Conservation (phyloP, 2,888 invertebrate genomes). For the Dilophus febrilis region DNA sequence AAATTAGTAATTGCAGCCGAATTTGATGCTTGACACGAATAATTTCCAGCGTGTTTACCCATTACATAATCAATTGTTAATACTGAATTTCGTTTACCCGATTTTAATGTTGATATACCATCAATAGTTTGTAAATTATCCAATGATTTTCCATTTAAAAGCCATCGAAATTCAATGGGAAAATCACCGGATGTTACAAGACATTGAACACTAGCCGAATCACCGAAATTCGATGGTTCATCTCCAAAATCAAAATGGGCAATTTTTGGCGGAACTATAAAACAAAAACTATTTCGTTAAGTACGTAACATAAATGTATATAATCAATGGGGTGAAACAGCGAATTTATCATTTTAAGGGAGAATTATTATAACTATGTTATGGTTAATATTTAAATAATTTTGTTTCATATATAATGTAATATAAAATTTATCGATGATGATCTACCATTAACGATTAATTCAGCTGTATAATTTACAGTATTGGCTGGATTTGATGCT, state of each 20-base stretch:
- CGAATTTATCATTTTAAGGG: no score
- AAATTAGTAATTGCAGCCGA: constrained; percentile 48
- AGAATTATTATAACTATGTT: no score
- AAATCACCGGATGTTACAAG: constrained; percentile 44
- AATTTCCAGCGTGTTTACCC: constrained; percentile 51
- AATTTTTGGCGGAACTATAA: constrained; percentile 34
- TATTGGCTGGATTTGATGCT: constrained; percentile 45
- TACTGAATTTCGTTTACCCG: constrained; percentile 41
- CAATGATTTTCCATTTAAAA: constrained; percentile 16
- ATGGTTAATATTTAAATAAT: no score
- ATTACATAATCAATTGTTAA: constrained; percentile 43
- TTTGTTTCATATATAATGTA: no score
- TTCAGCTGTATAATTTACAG: constrained; percentile 39
- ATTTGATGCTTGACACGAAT: constrained; percentile 58
- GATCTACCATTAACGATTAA: constrained; percentile 40
- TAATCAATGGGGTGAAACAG: no score
- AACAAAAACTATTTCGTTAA: no score
- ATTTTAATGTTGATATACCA: constrained; percentile 16
- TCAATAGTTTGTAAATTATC: constrained; percentile 13
- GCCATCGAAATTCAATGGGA: constrained; percentile 46
- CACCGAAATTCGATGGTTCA: constrained; percentile 40
- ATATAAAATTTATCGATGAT: no score
- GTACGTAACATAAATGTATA: no score
- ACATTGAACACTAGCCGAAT: constrained; percentile 40
- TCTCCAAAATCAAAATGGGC: constrained; percentile 41